These are phyloP conservation scores for Apodemia hepburni DNA, from an alignment of 2,888 invertebrate species.

Conservation along the genomic window DNA sequence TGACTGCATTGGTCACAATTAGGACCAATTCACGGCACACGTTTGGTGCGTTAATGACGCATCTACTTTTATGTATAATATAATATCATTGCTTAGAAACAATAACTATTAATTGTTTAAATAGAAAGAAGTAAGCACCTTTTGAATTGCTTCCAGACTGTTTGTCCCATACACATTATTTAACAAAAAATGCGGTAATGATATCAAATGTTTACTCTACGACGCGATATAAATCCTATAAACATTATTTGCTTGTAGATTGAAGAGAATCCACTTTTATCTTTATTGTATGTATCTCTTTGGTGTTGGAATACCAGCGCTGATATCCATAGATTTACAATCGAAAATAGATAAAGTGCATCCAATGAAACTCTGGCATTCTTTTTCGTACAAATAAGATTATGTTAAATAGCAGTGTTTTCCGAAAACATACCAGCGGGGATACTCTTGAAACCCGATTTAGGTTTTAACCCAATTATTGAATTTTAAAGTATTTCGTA, in stretches of 20 bases:
- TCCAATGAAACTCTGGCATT: background rate
- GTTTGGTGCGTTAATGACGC: too few relatives aligned
- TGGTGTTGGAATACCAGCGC: slow-evolving; percentile 42
- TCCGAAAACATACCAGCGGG: too few relatives aligned
- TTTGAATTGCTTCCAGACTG: slow-evolving; percentile 14
- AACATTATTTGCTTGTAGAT: slow-evolving; percentile 59
- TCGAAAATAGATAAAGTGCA: background rate
- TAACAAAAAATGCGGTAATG: slow-evolving; percentile 11
- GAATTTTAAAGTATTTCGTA: too few relatives aligned
- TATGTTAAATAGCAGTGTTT: too few relatives aligned
- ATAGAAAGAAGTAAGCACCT: background rate
- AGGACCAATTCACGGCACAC: too few relatives aligned
- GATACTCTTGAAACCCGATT: too few relatives aligned
- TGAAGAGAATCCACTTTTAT: slow-evolving; percentile 66
- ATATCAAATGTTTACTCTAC: slow-evolving; percentile 19
- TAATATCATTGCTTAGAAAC: too few relatives aligned
- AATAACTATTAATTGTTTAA: background rate
- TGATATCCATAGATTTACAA: slow-evolving; percentile 34
- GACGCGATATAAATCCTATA: slow-evolving; percentile 31
- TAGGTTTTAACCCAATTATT: too few relatives aligned
- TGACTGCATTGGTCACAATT: too few relatives aligned
- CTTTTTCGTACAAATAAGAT: too few relatives aligned
- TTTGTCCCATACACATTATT: slow-evolving; percentile 8
- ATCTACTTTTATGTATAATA: too few relatives aligned
- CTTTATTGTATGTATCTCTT: slow-evolving; percentile 50